Conservation (phyloP, 2,113 vertebrate species). For the Dasypus novemcinctus region DNA sequence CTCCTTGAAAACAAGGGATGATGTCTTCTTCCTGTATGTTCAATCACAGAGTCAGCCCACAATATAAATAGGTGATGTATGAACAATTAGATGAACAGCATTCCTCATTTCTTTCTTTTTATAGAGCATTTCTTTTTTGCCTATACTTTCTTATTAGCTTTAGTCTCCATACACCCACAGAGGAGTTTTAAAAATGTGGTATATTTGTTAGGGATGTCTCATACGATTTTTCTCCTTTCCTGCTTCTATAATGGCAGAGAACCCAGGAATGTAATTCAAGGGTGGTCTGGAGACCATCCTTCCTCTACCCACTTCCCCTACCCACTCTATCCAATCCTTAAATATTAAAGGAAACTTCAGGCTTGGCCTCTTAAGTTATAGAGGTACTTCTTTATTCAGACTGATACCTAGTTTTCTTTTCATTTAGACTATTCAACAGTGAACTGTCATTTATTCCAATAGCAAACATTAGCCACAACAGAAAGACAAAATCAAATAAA, state of each 20-base stretch:
- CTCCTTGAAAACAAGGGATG: background rate
- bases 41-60: background rate
- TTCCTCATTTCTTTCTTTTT: background rate
- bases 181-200: background rate
- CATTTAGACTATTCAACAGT: background rate
- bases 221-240: background rate
- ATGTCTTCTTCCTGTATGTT: background rate
- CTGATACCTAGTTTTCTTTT: background rate
- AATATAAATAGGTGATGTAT: background rate
- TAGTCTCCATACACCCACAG: background rate
- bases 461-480: conserved; percentile 14
- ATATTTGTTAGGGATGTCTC: background rate
- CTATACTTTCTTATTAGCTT: background rate
- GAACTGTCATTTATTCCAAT: conserved; percentile 38
- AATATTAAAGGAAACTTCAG: background rate
- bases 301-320: background rate
- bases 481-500: conserved; percentile 44
- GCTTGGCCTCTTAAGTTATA: background rate
- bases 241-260: background rate
- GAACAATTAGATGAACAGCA: background rate
- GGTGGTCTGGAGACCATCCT: background rate
- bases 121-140: background rate
- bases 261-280: background rate
- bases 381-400: background rate
- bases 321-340: background rate